Percentiles rank a stretch among this genome's conserved stretches.
These are phyloP conservation scores for Drymodes brunneopygia DNA, from an alignment of 2,113 vertebrate genomes.

Conservation along the genomic window DNA sequence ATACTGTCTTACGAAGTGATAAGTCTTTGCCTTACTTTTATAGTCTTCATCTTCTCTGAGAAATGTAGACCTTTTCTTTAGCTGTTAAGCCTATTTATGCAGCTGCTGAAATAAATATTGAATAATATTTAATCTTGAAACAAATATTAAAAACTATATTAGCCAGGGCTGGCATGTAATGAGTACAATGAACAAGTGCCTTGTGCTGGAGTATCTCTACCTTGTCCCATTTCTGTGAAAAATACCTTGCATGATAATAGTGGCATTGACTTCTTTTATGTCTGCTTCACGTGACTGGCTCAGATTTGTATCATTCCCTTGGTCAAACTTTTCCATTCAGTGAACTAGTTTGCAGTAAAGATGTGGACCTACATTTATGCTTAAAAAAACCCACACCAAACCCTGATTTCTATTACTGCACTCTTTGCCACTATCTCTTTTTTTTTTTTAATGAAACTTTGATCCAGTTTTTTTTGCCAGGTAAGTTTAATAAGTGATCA, in stretches of 20 bases:
- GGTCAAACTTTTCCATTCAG: not conserved
- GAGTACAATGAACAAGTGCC: not conserved
- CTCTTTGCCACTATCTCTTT: not conserved
- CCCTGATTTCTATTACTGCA: not conserved
- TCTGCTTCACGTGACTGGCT: not conserved
- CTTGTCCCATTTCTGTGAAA: not conserved
- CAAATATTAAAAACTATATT: not conserved
- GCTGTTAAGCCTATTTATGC: not conserved
- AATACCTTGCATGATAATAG: not conserved
- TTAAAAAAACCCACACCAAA: not conserved
- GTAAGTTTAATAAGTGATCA: not conserved
- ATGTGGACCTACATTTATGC: not conserved
- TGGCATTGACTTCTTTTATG: not conserved
- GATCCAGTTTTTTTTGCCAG: not conserved
- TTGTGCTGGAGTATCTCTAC: not conserved
- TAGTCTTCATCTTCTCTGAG: not conserved
- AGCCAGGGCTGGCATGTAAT: not conserved
- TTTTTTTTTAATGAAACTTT: not conserved
- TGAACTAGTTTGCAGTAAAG: not conserved
- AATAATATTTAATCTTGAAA: not conserved
- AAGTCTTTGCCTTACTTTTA: not conserved
- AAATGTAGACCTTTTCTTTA: not conserved
- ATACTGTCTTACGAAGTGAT: not conserved
- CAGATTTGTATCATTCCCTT: not conserved
- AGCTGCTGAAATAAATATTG: not conserved